Evolutionary conservation across 2,797 vertebrate species (phyloP), one percentile per base, ranked within the genome.

Genomic region (Knipowitschia caucasica): DNA sequence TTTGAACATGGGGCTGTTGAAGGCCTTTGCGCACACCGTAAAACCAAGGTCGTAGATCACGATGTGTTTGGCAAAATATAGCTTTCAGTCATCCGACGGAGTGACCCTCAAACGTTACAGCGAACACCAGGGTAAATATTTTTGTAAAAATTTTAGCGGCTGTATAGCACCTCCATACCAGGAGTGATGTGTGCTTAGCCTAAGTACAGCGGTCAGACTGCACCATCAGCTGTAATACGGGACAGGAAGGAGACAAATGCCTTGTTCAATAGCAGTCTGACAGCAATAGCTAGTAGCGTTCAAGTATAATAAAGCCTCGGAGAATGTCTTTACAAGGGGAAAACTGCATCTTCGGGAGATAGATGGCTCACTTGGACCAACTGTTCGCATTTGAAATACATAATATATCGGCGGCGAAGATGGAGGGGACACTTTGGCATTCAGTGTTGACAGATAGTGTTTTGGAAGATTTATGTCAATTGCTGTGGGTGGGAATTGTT

Each of bases 161-260:
- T 45, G 7, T 2, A n/a, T n/a, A 5, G 47, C 24, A 3, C 29
- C 34, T 21, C 38, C 12, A 29, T 39, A 46, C 11, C 1, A 10
- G 25, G 35, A 43, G 31, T 29, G 8, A 35, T 35, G 4, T 49
- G n/a, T 36, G 8, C 38, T 44, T 25, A n/a, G 26, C 21, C 21
- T 35, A 18, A 40, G 29, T 43, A 7, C 12, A 42, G 42, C 3
- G 27, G 26, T 26, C 27, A 31, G 5, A 49, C 23, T 54, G 43
- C 27, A 51, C 10, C 17, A 63, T 52, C 47, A 53, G 33, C 20
- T 12, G 18, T 33, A 63, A 30, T 24, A 39, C 14, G 5, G 21
- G 50, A 25, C 51, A 49, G 31, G 26, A 56, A 39, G 8, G 33
- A 52, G 54, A 59, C 20, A n/a, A 20, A 47, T 31, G 31, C 52